phyloP scores from a whole-genome alignment of 2,888 invertebrate species.

The Heteromurus nitidus region DNA sequence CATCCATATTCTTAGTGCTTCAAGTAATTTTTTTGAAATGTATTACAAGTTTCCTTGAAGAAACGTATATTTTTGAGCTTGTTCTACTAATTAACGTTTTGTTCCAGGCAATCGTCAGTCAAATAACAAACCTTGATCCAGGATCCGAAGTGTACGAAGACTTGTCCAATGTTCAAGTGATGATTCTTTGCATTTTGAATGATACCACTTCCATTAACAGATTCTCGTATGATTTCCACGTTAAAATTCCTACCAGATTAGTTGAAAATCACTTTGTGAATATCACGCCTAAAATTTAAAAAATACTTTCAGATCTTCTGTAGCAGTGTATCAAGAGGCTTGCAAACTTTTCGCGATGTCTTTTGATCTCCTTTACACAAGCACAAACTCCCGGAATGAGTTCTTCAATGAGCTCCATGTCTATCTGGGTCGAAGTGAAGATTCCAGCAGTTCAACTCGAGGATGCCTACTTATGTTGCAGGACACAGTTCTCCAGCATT shows the following conservation, averaged over 20 bases:
- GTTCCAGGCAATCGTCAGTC: not conserved
- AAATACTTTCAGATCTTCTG: not conserved
- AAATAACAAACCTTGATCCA: not conserved
- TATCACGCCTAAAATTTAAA: not conserved
- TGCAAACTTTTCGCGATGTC: slow-evolving; percentile 40
- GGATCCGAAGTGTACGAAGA: slow-evolving; percentile 22
- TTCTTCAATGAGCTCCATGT: slow-evolving; percentile 52
- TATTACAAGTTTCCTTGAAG: too few species aligned
- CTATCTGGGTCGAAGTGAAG: not conserved
- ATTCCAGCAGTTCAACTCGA: not conserved
- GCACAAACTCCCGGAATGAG: slow-evolving; percentile 9
- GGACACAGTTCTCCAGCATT: slow-evolving; percentile 22
- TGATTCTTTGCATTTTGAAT: slow-evolving; percentile 44
- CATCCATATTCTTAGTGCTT: too few species aligned
- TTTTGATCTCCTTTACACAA: slow-evolving; percentile 43
- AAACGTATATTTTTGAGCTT: too few species aligned
- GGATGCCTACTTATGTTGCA: slow-evolving; percentile 19
- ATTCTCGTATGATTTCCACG: slow-evolving; percentile 4
- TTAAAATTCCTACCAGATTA: not conserved
- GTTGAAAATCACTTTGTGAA: not conserved
- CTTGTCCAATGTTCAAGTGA: slow-evolving; percentile 29
- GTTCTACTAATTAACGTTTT: too few species aligned
- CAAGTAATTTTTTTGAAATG: too few species aligned
- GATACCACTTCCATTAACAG: slow-evolving; percentile 15
- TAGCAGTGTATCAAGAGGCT: slow-evolving; percentile 34